A percentile compares a stretch with the other conserved stretches of the same genome.
These are phyloP conservation scores for Onchidella celtica DNA, from an alignment of 2,888 invertebrate genomes.

Conservation along the genomic window DNA sequence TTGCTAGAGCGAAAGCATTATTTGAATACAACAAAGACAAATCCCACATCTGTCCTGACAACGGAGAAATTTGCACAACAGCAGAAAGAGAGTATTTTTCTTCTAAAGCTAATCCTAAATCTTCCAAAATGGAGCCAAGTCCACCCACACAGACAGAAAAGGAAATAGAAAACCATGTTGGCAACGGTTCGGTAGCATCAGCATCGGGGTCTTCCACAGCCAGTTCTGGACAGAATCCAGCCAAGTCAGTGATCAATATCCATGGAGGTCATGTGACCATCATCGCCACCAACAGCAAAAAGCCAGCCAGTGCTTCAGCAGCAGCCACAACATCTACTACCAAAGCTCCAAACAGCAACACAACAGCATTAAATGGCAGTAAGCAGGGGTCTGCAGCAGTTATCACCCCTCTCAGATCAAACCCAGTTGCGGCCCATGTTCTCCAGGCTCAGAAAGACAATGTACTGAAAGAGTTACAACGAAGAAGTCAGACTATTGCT, in stretches of 20 bases:
- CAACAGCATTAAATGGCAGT: too few species aligned
- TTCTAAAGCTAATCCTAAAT: neutral
- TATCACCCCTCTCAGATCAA: neutral
- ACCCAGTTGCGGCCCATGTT: neutral
- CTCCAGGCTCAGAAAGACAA: neutral
- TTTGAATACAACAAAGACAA: conserved; percentile 11
- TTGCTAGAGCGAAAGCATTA: conserved; percentile 31
- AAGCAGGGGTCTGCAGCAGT: neutral
- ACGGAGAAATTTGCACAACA: conserved; percentile 20
- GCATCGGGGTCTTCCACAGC: neutral
- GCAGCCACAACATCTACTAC: too few species aligned
- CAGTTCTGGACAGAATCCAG: conserved; percentile 14
- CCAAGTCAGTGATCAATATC: conserved; percentile 53
- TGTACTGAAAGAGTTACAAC: conserved; percentile 31
- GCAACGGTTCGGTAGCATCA: neutral
- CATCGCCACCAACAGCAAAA: conserved; percentile 33
- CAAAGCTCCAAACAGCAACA: too few species aligned
- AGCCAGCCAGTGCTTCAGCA: neutral
- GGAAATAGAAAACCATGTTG: neutral
- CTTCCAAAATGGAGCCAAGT: neutral
- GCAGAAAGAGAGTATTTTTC: neutral
- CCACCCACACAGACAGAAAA: neutral
- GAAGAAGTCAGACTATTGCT: neutral
- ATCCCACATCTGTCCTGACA: conserved; percentile 31
- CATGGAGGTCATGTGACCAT: conserved; percentile 51